A percentile compares a stretch with the other conserved stretches of the same genome.
phyloP scores from a whole-genome alignment of 2,113 vertebrate genomes.

The Tachuris rubrigastra region DNA sequence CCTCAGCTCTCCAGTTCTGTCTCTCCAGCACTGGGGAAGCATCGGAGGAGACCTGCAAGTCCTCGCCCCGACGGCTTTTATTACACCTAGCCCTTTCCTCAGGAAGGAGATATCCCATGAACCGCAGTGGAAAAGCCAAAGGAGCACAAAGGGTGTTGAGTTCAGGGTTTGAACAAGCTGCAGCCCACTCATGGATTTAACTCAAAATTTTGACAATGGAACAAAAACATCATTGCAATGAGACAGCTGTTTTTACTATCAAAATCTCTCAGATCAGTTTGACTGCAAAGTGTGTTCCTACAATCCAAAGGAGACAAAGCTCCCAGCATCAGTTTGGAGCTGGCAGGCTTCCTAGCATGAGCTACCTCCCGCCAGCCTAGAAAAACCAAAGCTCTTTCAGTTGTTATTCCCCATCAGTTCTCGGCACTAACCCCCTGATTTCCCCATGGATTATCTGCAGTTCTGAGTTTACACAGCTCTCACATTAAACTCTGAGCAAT shows the following conservation, averaged over 20 bases:
- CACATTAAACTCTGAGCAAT: neutral
- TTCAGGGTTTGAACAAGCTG: conserved; percentile 41
- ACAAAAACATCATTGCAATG: conserved; percentile 49
- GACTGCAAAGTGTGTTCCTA: conserved; percentile 39
- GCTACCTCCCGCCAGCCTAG: conserved; percentile 42
- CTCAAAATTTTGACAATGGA: conserved; percentile 55
- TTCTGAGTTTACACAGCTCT: conserved; percentile 32
- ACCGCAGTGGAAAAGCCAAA: conserved; percentile 38
- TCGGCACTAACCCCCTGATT: conserved; percentile 43
- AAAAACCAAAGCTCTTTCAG: conserved; percentile 58
- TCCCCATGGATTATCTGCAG: conserved; percentile 27
- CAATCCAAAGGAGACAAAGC: conserved; percentile 30
- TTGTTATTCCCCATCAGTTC: conserved; percentile 59
- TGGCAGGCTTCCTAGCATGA: conserved; percentile 41
- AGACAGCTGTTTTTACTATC: conserved; percentile 64
- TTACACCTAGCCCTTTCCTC: conserved; percentile 51
- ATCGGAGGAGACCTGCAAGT: neutral
- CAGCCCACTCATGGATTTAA: conserved; percentile 52
- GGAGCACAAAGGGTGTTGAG: conserved; percentile 45
- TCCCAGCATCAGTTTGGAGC: conserved; percentile 6
- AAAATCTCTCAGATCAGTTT: conserved; percentile 50
- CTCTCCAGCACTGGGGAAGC: neutral
- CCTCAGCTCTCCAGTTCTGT: neutral
- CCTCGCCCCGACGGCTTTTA: neutral
- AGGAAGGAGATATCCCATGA: conserved; percentile 43